Evolutionary conservation across 2,888 invertebrate species (phyloP).

Genomic region (Latrodectus hesperus): DNA sequence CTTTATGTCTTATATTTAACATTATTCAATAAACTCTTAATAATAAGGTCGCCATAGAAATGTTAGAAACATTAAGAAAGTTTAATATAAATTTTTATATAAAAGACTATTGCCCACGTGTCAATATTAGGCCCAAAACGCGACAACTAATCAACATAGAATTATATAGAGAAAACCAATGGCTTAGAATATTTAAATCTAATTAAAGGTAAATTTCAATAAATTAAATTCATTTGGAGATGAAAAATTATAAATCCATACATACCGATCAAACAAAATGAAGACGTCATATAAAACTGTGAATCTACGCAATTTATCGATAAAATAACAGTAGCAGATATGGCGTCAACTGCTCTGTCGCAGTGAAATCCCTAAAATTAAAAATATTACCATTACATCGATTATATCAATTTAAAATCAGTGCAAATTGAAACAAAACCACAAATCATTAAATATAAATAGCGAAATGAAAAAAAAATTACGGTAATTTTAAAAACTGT

Average conservation of each 20-base stretch:
- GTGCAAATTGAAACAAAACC: not conserved
- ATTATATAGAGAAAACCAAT: too few relatives aligned
- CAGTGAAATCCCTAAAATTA: slow-evolving; percentile 52
- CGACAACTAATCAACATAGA: slow-evolving; percentile 13
- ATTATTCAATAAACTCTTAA: too few relatives aligned
- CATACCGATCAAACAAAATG: slow-evolving; percentile 93
- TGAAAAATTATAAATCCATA: slow-evolving; percentile 70
- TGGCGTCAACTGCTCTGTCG: slow-evolving; percentile 64
- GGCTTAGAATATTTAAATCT: too few relatives aligned
- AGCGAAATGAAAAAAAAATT: not conserved
- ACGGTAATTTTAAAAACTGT: not conserved
- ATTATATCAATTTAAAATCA: not conserved
- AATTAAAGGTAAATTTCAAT: too few relatives aligned
- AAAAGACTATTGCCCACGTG: slow-evolving; percentile 51
- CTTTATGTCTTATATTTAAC: too few relatives aligned
- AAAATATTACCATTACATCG: slow-evolving; percentile 1
- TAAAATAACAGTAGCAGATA: slow-evolving; percentile 63
- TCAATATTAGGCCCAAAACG: slow-evolving; percentile 29
- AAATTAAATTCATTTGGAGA: too few relatives aligned
- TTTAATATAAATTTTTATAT: too few relatives aligned
- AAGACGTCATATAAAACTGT: slow-evolving; percentile 91
- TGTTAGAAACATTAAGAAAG: too few relatives aligned
- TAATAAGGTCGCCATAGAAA: too few relatives aligned
- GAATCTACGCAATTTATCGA: slow-evolving; percentile 68
- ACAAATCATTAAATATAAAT: not conserved